Base-by-base conservation (phyloP, 2,888 invertebrate species). In the Agriotes lineatus region DNA sequence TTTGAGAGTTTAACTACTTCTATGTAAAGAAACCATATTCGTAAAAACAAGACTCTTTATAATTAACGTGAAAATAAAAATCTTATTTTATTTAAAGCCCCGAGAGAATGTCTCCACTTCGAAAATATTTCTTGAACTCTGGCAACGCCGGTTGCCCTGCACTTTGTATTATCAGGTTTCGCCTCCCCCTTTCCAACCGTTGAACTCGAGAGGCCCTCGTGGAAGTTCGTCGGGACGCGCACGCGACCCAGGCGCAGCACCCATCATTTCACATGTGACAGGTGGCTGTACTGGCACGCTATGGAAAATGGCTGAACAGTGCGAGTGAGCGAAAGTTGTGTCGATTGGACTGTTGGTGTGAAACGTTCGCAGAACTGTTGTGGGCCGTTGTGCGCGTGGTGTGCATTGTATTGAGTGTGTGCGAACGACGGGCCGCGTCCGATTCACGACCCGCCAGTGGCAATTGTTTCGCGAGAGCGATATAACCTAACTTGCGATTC, bases 251-350 rank as follows among this genome's bases (percentile, higher is more conserved):
- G 70, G 69, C 74, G 72, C 73, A 72, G 71, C 74, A 74, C 76
- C 74, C 75, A 72, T 79, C 78, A 80, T 80, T 80, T 79, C 76
- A 77, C 80, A 75, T 78, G 78, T 81, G 82, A 81, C 83, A 83
- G 83, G 82, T 84, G 84, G 84, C 83, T 78, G 75, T 81, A 82
- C 82, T 83, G 82, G 81, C 81, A 83, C 82, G 82, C 82, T 77
- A 80, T 77, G 76, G 75, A 83, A 84, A 80, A 84, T 84, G 84
- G 84, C 84, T 78, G 83, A 81, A 77, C 72, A 75, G 59, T 74
- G 69, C 72, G 70, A 74, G 67, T 75, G 76, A 79, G 78, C 79
- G 81, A 81, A 80, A 80, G 80, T 80, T 75, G 73, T 76, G 73
- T 72, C 72, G 69, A 76, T 45, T 73, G 71, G 72, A 75, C 73